Evolutionary conservation across 2,113 vertebrate species (phyloP), one percentile per base, ranked within the genome.

Genomic region (Etheostoma spectabile): DNA sequence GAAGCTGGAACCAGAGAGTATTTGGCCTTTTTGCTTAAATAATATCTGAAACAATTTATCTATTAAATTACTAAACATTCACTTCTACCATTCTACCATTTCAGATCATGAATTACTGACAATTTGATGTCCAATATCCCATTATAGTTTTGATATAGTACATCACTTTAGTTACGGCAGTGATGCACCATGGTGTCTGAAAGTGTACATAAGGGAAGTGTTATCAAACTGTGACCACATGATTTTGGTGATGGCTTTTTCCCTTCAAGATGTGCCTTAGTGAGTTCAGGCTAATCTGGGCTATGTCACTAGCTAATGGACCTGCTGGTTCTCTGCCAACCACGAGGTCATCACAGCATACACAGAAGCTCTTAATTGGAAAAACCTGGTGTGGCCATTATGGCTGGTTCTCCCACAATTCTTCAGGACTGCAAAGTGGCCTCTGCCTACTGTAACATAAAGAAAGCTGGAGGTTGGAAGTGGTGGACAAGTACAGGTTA

Each of bases 301-400:
- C 82, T 19, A 76, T 77, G 94, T 85, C 51, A 94, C 80, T 22
- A 76, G 95, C 91, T 91, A 87, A 90, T 93, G 94, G 96, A 96
- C 95, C 91, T 84, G 79, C 85, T 97, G 96, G 96, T 94, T 74
- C 70, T 4, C 1, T 77, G 91, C 96, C 97, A 97, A 95, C 76
- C 88, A 93, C 98, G 96, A 99, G 91, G 93, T 98, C 96, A 98
- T 87, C 75, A 74, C 81, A 86, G 59, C 85, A 87, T 94, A 95
- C 95, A 94, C 94, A 88, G 70, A 80, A 72, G 79, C 77, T 77
- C 93, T 86, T 96, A 96, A 96, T 95, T 96, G 93, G 95, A 96
- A 97, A 96, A 95, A 95, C 80, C 94, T 96, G 95, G 93, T 86
- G 42, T 33, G 76, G 72, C 14, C 74, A 89, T 85, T 68, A 79